Percentiles rank a stretch among this genome's conserved stretches.
Conservation (phyloP, 2,113 vertebrate species). For the Lathamus discolor region DNA sequence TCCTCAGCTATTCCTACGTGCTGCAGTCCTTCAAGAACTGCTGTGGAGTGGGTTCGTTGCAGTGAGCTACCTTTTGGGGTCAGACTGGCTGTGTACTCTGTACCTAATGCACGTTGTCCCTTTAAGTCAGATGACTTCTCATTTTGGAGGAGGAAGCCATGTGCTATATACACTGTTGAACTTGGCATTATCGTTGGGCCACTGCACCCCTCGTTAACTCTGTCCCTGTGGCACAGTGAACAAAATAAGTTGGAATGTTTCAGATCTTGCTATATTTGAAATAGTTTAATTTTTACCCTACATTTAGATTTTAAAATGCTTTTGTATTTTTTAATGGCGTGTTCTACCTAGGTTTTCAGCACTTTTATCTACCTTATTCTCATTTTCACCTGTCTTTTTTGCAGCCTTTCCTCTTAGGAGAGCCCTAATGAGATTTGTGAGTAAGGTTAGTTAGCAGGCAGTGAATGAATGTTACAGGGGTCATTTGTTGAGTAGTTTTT, state of each 20-base stretch:
- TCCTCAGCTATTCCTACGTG: accelerated
- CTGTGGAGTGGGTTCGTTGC: accelerated
- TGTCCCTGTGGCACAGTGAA: not conserved
- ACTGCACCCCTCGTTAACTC: not conserved
- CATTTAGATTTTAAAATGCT: not conserved
- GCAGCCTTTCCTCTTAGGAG: not conserved
- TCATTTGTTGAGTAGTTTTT: not conserved
- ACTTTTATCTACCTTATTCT: not conserved
- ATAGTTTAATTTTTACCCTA: not conserved
- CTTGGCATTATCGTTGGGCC: not conserved
- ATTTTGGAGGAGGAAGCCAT: not conserved
- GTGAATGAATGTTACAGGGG: not conserved
- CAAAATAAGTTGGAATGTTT: not conserved
- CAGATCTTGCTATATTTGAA: not conserved
- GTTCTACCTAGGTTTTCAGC: not conserved
- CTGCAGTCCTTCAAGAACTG: not conserved
- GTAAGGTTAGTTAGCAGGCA: constrained; percentile 8
- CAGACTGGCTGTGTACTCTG: not conserved
- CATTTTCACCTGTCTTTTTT: not conserved
- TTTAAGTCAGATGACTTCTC: not conserved
- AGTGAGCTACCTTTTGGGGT: not conserved
- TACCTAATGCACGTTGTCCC: not conserved
- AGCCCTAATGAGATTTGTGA: constrained; percentile 26
- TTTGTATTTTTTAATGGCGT: not conserved
- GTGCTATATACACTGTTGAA: not conserved